Evolutionary conservation across 2,113 vertebrate genomes (phyloP), one percentile per base, ranked within the genome.

Genomic region (Trichomycterus rosablanca): DNA sequence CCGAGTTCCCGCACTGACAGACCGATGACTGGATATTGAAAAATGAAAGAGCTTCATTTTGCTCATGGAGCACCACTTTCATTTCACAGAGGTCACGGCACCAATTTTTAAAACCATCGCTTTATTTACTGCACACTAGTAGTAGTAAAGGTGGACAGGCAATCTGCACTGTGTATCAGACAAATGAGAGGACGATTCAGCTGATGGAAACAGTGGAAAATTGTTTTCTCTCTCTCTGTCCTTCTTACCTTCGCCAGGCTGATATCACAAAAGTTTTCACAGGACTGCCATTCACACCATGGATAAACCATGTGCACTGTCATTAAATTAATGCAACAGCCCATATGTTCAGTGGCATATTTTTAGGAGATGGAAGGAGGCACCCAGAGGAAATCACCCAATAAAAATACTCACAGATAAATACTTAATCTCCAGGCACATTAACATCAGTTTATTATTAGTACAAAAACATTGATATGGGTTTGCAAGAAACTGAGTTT

Each of bases 11-110:
- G 15, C 15, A 22, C 28, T 71, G 61, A 62, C 73, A 66, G 46
- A 23, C 58, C 16, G 18, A 67, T 71, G 60, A 56, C 50, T 32
- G 50, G 35, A 55, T 58, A 52, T 52, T 70, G 63, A 66, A 63
- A 73, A 69, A 65, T 64, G 32, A 40, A 58, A 67, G 56, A 19
- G 46, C 12, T 60, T 51, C 49, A 51, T 56, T 43, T 63, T 67
- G 24, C 59, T 62, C 62, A 55, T 45, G 34, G 40, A 70, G 51
- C 30, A 62, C 35, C 49, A 16, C 54, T 63, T 68, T 67, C 68
- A 65, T 68, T 74, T 70, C 65, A 44, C 61, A 54, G 62, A 51
- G 72, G 59, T 71, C 72, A 53, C 37, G 69, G 51, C 65, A 65
- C 65, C 50, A 59, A 71, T 74, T 71, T 74, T 64, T 56, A 58